phyloP scores from a whole-genome alignment of 2,888 invertebrate species.

The Tanypteryx hageni region DNA sequence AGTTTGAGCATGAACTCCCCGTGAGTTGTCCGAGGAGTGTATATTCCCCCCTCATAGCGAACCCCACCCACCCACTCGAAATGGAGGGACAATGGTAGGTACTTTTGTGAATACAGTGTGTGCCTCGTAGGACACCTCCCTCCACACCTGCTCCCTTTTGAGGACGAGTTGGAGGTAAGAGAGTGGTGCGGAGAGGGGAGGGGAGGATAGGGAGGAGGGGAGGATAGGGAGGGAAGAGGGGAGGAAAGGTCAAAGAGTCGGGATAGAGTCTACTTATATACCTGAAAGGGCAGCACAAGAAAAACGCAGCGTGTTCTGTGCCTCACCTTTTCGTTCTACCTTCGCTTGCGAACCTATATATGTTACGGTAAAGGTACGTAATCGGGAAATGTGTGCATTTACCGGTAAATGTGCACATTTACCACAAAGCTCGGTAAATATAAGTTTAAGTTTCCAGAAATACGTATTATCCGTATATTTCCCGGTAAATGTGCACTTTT shows the following conservation, averaged over 20 bases:
- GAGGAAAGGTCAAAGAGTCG: not conserved
- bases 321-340: too few relatives aligned
- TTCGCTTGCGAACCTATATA: too few relatives aligned
- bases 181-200: not conserved
- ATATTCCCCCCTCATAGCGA: slow-evolving; percentile 11
- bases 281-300: too few relatives aligned
- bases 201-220: not conserved
- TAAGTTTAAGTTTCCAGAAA: too few relatives aligned
- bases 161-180: not conserved
- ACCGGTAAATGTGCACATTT: too few relatives aligned
- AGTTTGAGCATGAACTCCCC: slow-evolving; percentile 42
- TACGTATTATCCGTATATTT: too few relatives aligned
- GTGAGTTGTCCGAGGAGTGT: slow-evolving; percentile 31
- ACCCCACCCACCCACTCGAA: slow-evolving; percentile 15
- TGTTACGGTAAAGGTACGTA: too few relatives aligned
- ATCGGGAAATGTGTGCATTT: too few relatives aligned
- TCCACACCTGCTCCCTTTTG: slow-evolving; percentile 39
- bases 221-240: not conserved
- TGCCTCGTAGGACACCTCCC: not conserved
- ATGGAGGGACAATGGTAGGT: slow-evolving; percentile 48
- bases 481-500: too few relatives aligned
- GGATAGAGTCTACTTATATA: not conserved
- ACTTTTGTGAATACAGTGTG: slow-evolving; percentile 11
- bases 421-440: too few relatives aligned
- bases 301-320: too few relatives aligned